Conservation (phyloP, 2,113 vertebrate genomes). For the Sceloporus undulatus region DNA sequence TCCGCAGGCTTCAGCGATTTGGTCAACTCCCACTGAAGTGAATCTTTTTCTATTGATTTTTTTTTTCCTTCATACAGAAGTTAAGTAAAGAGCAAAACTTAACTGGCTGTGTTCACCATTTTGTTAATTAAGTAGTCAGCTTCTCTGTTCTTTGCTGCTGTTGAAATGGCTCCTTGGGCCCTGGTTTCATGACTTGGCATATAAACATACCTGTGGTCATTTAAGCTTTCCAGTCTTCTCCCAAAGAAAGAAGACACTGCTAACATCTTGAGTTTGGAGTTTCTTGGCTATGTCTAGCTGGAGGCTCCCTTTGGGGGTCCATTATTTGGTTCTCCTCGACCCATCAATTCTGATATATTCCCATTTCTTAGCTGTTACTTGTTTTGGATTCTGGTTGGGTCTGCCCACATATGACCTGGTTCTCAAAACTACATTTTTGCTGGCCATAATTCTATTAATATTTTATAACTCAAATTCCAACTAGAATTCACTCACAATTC, state of each 20-base stretch:
- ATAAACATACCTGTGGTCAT: not conserved
- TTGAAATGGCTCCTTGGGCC: not conserved
- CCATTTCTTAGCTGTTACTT: not conserved
- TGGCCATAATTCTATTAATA: not conserved
- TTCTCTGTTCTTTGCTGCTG: not conserved
- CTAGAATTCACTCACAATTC: too few species aligned
- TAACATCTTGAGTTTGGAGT: not conserved
- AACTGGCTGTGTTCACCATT: not conserved
- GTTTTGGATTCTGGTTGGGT: not conserved
- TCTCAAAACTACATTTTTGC: not conserved
- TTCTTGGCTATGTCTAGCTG: not conserved
- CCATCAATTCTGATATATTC: not conserved
- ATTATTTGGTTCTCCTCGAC: not conserved
- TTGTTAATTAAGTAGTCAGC: not conserved
- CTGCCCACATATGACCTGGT: not conserved
- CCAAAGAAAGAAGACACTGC: not conserved
- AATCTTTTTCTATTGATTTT: constrained; percentile 10
- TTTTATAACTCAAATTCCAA: too few species aligned
- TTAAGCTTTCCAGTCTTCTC: not conserved
- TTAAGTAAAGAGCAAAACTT: not conserved
- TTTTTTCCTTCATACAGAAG: not conserved
- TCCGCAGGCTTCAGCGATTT: not conserved
- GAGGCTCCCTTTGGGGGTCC: not conserved
- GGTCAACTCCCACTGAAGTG: constrained; percentile 2
- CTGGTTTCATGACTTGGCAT: not conserved